Evolutionary conservation across 1,140 invertebrate species (phyloP), one percentile per base, ranked within the genome.

Genomic region (Drosophila ambigua): DNA sequence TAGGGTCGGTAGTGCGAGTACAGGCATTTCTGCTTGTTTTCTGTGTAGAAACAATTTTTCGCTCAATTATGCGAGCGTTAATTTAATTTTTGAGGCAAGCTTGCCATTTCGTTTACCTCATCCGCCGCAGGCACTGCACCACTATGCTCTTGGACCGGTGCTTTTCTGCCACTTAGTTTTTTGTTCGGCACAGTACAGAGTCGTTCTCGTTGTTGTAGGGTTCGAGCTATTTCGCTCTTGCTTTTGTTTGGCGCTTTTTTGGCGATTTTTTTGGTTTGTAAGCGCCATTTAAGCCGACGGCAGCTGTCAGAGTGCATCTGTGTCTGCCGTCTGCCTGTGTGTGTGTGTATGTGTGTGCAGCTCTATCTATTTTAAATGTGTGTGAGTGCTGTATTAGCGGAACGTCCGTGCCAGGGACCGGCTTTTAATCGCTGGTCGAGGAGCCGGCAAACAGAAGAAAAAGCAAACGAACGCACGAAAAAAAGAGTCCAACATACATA

Each of bases 31-130:
- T 2, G 35, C 35, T 39, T 39, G 4, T 13, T 39, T 39, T 39
- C 4, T 63, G 64, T 71, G 48, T 57, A 49, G 58, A 74, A 59
- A 82, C 79, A 83, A 75, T 82, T 82, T 79, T 65, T 75, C 64
- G 69, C 79, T 83, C 75, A 83, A 82, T 82, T 82, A 83, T 83
- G 79, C 53, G 43, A 65, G 66, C 60, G 59, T 50, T 84, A 83
- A 84, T 83, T 83, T 58, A 48, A 61, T 75, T 82, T 75, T 31
- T 15, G 43, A 39, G 9, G 9, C 26, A 44, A 52, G 44, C 35
- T 39, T 39, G 35, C 35, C 35, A 11, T 39, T 39, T 39, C 8
- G 31, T 8, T 8, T 9, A 2, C 28, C 3, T 7, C 28, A 7
- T 8, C 28, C 28, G 1, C 26, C 26, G 5, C 0, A 8, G 8